phyloP scores from a whole-genome alignment of 2,797 vertebrate genomes.

The Thalassophryne amazonica region DNA sequence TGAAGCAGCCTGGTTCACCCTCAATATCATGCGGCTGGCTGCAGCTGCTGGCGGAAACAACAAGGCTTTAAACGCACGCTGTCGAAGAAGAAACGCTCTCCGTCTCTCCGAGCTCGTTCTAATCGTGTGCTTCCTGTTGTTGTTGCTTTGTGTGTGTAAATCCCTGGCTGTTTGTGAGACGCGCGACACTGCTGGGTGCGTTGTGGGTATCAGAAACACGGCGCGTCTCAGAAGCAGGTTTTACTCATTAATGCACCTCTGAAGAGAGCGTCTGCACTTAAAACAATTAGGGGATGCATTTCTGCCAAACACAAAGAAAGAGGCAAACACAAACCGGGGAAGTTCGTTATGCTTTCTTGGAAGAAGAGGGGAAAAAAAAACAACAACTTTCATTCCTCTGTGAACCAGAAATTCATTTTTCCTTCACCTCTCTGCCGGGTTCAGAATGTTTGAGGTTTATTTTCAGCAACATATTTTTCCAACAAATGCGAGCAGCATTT shows the following conservation, averaged over 20 bases:
- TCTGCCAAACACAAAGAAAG: background rate
- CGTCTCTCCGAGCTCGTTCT: conserved; percentile 61
- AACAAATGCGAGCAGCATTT: conserved; percentile 4
- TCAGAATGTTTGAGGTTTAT: conserved; percentile 51
- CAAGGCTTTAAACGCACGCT: conserved; percentile 71
- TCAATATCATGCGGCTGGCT: conserved; percentile 71
- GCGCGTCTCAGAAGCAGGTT: conserved; percentile 55
- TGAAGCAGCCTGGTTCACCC: conserved; percentile 38
- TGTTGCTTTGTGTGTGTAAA: conserved; percentile 30
- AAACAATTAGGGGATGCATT: conserved; percentile 54
- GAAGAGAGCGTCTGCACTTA: conserved; percentile 62
- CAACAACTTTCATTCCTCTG: conserved; percentile 38
- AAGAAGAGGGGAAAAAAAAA: no score
- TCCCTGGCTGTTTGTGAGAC: conserved; percentile 49
- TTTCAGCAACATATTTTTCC: conserved; percentile 35
- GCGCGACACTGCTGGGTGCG: conserved; percentile 50
- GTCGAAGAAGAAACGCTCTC: conserved; percentile 63
- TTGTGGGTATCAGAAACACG: conserved; percentile 56
- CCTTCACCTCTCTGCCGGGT: conserved; percentile 26
- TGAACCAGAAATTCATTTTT: conserved; percentile 39
- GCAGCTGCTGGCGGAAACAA: conserved; percentile 77
- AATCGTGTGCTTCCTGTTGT: conserved; percentile 64
- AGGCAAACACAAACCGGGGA: conserved; percentile 28
- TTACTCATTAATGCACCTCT: conserved; percentile 68
- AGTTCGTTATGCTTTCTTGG: no score